These are phyloP conservation scores for Eulemur macaco DNA, from an alignment of 2,113 vertebrate genomes.

Conservation along the genomic window DNA sequence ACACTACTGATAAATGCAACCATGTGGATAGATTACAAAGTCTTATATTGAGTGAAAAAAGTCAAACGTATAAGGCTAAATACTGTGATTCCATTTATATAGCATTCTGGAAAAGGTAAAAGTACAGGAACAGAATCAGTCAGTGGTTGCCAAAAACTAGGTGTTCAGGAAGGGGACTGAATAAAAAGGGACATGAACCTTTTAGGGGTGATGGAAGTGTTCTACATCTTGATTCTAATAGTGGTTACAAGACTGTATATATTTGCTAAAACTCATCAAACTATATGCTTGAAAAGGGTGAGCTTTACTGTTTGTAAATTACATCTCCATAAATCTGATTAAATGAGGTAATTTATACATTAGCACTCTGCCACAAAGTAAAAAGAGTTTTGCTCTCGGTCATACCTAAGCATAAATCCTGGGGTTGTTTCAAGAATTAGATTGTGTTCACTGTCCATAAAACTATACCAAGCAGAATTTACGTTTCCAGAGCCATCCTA, in stretches of 20 bases:
- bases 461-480: not conserved
- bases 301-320: slow-evolving; percentile 31
- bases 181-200: not conserved
- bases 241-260: not conserved
- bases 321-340: slow-evolving; percentile 12
- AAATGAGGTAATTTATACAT: not conserved
- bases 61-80: not conserved
- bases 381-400: not conserved
- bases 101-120: not conserved
- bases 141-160: not conserved
- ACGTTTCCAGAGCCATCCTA: not conserved
- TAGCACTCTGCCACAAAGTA: not conserved
- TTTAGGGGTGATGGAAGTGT: not conserved
- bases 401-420: not conserved
- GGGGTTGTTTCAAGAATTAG: not conserved
- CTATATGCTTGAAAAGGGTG: not conserved
- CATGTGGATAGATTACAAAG: not conserved
- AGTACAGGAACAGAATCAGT: not conserved
- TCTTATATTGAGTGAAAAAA: not conserved
- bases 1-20: not conserved
- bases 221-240: not conserved
- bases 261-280: not conserved
- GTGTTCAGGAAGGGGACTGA: not conserved
- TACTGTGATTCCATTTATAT: not conserved
- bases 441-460: not conserved